These are phyloP conservation scores for Boulengerochromis microlepis DNA, from an alignment of 2,113 vertebrate genomes.

Conservation along the genomic window DNA sequence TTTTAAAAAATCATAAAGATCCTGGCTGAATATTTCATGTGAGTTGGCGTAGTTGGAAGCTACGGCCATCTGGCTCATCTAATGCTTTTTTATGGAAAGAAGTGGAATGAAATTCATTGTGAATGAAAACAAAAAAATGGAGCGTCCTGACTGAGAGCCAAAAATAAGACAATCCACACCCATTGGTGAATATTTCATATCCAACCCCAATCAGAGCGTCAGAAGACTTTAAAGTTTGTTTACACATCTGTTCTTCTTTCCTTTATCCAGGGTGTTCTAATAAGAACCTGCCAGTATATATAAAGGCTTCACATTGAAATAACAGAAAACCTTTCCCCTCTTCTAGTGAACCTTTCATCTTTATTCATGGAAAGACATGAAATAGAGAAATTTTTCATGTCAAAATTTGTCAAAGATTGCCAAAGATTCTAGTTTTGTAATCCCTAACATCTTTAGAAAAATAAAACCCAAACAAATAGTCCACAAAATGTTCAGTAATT, in stretches of 20 bases:
- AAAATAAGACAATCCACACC: not conserved
- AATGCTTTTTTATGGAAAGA: slow-evolving; percentile 2
- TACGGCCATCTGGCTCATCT: slow-evolving; percentile 61
- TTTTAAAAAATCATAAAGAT: slow-evolving; percentile 66
- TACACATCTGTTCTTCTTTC: slow-evolving; percentile 41
- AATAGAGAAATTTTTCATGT: not conserved
- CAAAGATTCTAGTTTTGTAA: not conserved
- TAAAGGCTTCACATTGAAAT: not conserved
- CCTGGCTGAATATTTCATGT: slow-evolving; percentile 63
- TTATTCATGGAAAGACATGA: not conserved
- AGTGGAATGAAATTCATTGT: not conserved
- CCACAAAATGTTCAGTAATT: not conserved
- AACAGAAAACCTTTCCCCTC: not conserved
- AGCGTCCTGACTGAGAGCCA: not conserved
- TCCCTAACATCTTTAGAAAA: not conserved
- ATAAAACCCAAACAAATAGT: not conserved
- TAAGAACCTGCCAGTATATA: not conserved
- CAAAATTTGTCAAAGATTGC: not conserved
- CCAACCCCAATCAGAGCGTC: slow-evolving; percentile 27
- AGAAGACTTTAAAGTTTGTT: slow-evolving; percentile 52
- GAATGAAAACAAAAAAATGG: slow-evolving; percentile 10
- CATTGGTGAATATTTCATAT: slow-evolving; percentile 62
- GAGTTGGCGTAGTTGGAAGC: slow-evolving; percentile 29
- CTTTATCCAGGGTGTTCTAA: slow-evolving; percentile 25
- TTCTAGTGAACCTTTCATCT: not conserved